These are phyloP conservation scores for Nothoprocta perdicaria DNA, from an alignment of 2,113 vertebrate species.

Conservation along the genomic window DNA sequence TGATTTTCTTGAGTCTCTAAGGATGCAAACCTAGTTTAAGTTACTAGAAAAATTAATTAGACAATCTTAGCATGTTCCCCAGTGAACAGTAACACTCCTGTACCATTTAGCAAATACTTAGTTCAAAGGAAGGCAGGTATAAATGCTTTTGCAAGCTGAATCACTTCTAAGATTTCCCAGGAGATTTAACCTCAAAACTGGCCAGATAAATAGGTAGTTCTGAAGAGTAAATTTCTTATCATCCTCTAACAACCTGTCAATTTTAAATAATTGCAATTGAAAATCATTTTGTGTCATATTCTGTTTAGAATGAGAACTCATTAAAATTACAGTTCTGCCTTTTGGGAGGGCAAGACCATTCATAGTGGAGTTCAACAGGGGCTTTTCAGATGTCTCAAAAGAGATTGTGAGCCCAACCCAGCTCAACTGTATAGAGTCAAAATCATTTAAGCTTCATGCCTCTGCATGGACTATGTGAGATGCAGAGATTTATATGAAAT, in stretches of 20 bases:
- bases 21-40: slow-evolving; percentile 32
- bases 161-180: slow-evolving; percentile 32
- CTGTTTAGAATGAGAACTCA: not conserved
- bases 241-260: not conserved
- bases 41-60: slow-evolving; percentile 60
- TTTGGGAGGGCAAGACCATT: not conserved
- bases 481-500: not conserved
- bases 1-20: not conserved
- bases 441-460: not conserved
- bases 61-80: not conserved
- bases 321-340: not conserved
- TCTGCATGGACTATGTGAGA: not conserved
- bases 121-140: slow-evolving; percentile 7
- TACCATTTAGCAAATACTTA: slow-evolving; percentile 5
- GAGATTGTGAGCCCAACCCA: not conserved
- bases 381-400: not conserved
- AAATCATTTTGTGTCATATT: not conserved
- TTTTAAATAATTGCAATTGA: not conserved
- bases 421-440: not conserved
- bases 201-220: not conserved
- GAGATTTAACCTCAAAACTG: slow-evolving; percentile 29
- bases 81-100: not conserved
- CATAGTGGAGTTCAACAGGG: not conserved
- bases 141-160: slow-evolving; percentile 22
- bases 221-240: slow-evolving; percentile 2